Conservation (phyloP, 2,797 vertebrate species). For the Leuciscus waleckii region DNA sequence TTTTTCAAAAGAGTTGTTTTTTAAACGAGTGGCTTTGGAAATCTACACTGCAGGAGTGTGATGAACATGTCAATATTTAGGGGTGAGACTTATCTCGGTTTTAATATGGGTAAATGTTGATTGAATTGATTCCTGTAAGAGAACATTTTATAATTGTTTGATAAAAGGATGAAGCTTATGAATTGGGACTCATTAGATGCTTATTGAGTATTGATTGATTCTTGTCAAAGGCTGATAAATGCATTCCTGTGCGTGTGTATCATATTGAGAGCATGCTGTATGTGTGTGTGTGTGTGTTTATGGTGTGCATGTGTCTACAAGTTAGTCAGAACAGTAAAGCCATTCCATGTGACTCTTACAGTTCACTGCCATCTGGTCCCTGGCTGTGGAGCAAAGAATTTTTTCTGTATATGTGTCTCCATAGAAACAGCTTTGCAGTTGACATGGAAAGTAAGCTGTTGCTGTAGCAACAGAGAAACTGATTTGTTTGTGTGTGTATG, state of each 20-base stretch:
- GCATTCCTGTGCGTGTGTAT: constrained; percentile 17
- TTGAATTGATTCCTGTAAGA: constrained; percentile 39
- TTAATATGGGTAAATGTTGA: constrained; percentile 22
- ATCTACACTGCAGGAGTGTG: neutral
- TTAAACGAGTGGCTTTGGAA: neutral
- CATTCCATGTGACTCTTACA: constrained; percentile 72
- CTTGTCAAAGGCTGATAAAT: constrained; percentile 27
- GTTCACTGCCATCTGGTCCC: constrained; percentile 86
- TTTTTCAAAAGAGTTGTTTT: neutral
- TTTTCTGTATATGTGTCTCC: constrained; percentile 87
- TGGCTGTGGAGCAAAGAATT: constrained; percentile 81
- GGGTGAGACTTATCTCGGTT: constrained; percentile 5
- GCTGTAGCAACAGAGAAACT: constrained; percentile 86
- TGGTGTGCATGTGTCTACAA: constrained; percentile 40
- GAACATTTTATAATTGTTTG: constrained; percentile 42
- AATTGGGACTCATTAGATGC: constrained; percentile 49
- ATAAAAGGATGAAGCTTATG: constrained; percentile 39
- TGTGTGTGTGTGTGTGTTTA: constrained; percentile 21
- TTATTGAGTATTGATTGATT: constrained; percentile 42
- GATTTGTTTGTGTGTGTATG: constrained; percentile 77
- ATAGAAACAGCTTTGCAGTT: constrained; percentile 86
- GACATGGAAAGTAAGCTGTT: constrained; percentile 91
- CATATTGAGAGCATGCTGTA: constrained; percentile 5
- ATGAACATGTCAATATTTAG: constrained; percentile 16
- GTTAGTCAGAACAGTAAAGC: constrained; percentile 66